These are phyloP conservation scores for Melipona quadrifasciata DNA, from an alignment of 1,140 invertebrate species.

Conservation along the genomic window DNA sequence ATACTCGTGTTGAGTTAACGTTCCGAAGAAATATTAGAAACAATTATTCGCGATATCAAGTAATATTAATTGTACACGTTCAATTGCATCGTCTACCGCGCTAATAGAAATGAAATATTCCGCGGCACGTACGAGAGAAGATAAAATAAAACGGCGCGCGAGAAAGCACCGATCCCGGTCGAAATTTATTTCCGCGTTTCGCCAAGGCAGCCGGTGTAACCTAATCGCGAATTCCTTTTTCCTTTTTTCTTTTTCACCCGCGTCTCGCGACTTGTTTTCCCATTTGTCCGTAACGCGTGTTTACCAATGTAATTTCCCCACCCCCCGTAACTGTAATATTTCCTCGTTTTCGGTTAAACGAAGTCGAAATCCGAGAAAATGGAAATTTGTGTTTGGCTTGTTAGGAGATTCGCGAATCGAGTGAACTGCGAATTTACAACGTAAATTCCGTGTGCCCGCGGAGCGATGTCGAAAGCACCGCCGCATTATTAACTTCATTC, in stretches of 20 bases:
- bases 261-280: neutral
- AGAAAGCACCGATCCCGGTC: neutral
- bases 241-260: neutral
- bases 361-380: neutral
- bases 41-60: neutral
- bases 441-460: neutral
- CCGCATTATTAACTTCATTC: neutral
- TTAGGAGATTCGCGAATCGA: conserved; percentile 3
- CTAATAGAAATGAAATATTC: too few species aligned
- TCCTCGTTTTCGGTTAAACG: neutral
- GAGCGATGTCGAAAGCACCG: neutral
- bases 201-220: neutral
- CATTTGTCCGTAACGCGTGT: neutral
- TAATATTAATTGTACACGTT: neutral
- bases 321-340: too few species aligned
- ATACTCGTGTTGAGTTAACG: neutral
- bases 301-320: neutral
- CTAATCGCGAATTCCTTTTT: neutral
- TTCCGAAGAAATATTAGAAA: neutral
- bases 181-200: neutral
- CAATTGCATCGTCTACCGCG: too few species aligned
- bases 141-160: neutral
- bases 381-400: neutral
- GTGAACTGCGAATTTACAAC: neutral
- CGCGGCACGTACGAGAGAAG: too few species aligned